Base-by-base conservation (phyloP, 2,797 vertebrate genomes). In the Xenopus petersii region DNA sequence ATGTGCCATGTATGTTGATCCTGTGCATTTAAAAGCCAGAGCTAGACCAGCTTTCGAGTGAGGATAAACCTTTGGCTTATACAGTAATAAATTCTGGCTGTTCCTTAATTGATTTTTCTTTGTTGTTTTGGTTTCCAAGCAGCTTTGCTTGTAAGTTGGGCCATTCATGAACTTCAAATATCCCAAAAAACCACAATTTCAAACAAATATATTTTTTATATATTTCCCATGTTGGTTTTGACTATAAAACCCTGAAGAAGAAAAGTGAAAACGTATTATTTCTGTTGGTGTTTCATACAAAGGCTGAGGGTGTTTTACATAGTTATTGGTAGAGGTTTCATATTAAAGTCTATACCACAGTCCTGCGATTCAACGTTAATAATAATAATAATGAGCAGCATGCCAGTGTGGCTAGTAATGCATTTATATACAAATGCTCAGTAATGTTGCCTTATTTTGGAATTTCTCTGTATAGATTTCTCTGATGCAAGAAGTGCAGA, bases 271-370 rank as follows among this genome's bases (percentile, higher is more conserved):
- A 0, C 2, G 17, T 24, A 10, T 26, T 60, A 26, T 24, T 24
- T 26, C 17, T 60, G 11, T 26, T 11, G 9, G 24, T 26, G 9
- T 60, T 26, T 26, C 46, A 17, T 17, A n/a, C 33, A 64, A 15
- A 64, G 24, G 30, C 15, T 42, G 36, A 36, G 30, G 33, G 64
- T 46, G 26, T 26, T 42, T 24, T 54, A 58, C 17, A 10, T 51
- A 72, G 48, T 72, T 67, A 72, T 30, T 67, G 33, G 54, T 62
- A 60, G 58, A 73, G 70, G 75, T 72, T 77, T 72, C 59, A 72
- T 77, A 77, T 67, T 73, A 58, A 68, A 77, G 56, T 68, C 70
- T 58, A 48, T 64, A 59, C 65, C 66, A 73, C 71, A 64, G 36
- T 69, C 73, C 33, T 64, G 65, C 33, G 16, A 54, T 73, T 73